Conservation (phyloP, 2,113 vertebrate species). For the Otocyon megalotis region DNA sequence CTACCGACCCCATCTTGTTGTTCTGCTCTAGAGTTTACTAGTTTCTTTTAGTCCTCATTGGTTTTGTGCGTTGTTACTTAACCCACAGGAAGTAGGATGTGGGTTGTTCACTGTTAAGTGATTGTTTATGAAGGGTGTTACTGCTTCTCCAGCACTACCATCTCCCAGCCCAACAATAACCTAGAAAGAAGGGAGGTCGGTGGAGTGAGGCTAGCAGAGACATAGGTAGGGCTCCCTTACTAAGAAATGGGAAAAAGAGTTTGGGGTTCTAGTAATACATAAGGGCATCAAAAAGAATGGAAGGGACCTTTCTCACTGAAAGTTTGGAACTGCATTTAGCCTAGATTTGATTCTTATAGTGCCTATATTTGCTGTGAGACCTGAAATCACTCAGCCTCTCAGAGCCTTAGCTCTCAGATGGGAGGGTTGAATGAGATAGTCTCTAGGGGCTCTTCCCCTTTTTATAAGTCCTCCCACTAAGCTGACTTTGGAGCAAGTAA, state of each 20-base stretch:
- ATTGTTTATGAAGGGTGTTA: not conserved
- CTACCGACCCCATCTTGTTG: not conserved
- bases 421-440: not conserved
- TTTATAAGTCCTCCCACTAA: not conserved
- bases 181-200: not conserved
- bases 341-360: not conserved
- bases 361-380: not conserved
- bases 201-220: not conserved
- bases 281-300: not conserved
- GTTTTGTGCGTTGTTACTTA: not conserved
- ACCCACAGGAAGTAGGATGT: not conserved
- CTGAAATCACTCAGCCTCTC: not conserved
- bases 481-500: not conserved
- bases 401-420: not conserved
- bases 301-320: not conserved
- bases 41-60: not conserved
- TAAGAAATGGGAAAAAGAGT: not conserved
- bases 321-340: not conserved
- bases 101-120: not conserved
- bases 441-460: not conserved
- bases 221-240: not conserved
- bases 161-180: not conserved
- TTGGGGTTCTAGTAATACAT: not conserved
- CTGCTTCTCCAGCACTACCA: not conserved
- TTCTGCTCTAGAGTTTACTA: not conserved